A percentile compares a stretch with the other conserved stretches of the same genome.
Evolutionary conservation across 2,113 vertebrate species (phyloP).

Genomic region (Proterorhinus semilunaris): DNA sequence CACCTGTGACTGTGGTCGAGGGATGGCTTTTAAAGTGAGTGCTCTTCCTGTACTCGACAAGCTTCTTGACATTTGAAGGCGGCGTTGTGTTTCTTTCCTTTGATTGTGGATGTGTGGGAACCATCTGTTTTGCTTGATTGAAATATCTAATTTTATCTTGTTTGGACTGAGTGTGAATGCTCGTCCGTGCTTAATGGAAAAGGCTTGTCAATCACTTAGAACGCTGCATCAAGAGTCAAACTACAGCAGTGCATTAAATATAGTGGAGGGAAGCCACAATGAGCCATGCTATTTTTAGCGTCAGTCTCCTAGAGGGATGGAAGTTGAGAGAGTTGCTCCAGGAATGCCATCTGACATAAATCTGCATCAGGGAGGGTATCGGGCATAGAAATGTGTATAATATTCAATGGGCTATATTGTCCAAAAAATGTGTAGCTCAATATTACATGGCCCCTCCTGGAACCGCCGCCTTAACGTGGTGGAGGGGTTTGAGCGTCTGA

Average conservation of each 20-base stretch:
- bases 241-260: neutral
- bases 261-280: too few relatives aligned
- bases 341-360: too few relatives aligned
- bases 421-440: too few relatives aligned
- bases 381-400: too few relatives aligned
- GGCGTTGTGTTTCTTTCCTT: conserved; percentile 1
- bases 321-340: too few relatives aligned
- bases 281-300: too few relatives aligned
- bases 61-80: conserved; percentile 58
- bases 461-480: too few relatives aligned
- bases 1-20: conserved; percentile 23
- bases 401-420: too few relatives aligned
- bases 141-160: conserved; percentile 23
- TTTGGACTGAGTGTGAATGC: conserved; percentile 25
- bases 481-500: too few relatives aligned
- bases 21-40: conserved; percentile 41
- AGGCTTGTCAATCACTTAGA: conserved; percentile 15
- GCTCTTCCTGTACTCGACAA: conserved; percentile 26
- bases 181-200: conserved; percentile 18
- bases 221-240: neutral
- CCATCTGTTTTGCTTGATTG: conserved; percentile 13
- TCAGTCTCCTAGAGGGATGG: too few relatives aligned
- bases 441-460: too few relatives aligned
- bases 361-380: too few relatives aligned
- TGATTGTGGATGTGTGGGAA: conserved; percentile 17